Evolutionary conservation across 2,888 invertebrate genomes (phyloP).

Genomic region (Cantharis flavilabris): DNA sequence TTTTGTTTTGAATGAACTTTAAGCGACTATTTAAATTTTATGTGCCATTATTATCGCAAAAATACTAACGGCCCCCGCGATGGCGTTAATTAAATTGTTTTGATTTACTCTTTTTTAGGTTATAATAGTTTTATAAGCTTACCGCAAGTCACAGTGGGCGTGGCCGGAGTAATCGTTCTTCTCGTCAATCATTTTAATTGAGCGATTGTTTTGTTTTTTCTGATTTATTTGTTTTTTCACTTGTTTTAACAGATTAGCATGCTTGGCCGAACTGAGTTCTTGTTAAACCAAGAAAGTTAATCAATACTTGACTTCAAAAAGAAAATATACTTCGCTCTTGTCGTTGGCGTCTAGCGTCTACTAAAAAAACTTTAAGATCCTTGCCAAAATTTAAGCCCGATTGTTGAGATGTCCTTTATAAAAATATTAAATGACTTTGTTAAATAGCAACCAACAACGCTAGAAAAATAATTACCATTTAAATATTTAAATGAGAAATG

Average conservation of each 20-base stretch:
- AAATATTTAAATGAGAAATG: neutral
- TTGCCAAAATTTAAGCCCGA: slow-evolving; percentile 10
- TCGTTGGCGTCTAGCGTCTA: slow-evolving; percentile 12
- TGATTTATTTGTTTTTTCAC: neutral
- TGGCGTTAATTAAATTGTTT: neutral
- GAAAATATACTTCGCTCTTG: neutral
- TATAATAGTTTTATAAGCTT: neutral
- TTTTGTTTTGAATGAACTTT: slow-evolving; percentile 17
- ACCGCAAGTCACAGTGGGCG: neutral
- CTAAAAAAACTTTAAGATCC: slow-evolving; percentile 11
- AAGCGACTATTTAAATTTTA: slow-evolving; percentile 21
- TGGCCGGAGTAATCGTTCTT: neutral
- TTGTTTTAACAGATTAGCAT: neutral
- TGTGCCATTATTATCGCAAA: neutral
- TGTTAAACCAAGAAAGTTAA: neutral
- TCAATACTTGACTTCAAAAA: neutral
- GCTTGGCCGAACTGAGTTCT: neutral
- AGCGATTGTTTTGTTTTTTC: neutral
- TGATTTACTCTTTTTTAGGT: neutral
- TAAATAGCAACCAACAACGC: neutral
- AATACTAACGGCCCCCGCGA: neutral
- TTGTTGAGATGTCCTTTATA: neutral
- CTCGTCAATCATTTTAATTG: neutral
- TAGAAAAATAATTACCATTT: neutral
- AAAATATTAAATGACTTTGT: neutral